A percentile compares a stretch with the other conserved stretches of the same genome.
Conservation (phyloP, 1,140 invertebrate species). For the Maconellicoccus hirsutus region DNA sequence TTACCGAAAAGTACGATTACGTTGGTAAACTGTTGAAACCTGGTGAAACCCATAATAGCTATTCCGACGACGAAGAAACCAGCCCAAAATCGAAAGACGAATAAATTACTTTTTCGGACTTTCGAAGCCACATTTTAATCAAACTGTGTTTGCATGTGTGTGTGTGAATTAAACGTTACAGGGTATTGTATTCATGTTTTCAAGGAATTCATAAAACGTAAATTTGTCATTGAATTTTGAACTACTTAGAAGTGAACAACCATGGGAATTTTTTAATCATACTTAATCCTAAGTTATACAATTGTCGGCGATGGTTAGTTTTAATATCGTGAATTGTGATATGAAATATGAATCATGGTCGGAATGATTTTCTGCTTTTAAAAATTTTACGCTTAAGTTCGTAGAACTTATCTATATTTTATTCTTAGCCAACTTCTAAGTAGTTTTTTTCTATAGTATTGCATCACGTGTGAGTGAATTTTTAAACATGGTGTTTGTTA, state of each 20-base stretch:
- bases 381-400: background rate
- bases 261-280: background rate
- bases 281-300: background rate
- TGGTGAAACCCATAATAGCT: slow-evolving; percentile 79
- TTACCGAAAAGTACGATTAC: slow-evolving; percentile 92
- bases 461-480: background rate
- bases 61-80: slow-evolving; percentile 71
- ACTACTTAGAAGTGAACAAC: background rate
- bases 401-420: background rate
- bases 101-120: no score
- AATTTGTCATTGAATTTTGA: background rate
- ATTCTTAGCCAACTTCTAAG: background rate
- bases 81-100: no score
- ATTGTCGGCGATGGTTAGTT: background rate
- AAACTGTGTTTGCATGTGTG: background rate
- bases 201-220: background rate
- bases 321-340: background rate
- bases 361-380: background rate
- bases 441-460: background rate
- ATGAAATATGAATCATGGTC: background rate
- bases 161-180: no score
- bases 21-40: slow-evolving; percentile 84
- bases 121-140: background rate
- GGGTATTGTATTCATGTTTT: no score
- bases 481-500: background rate